phyloP scores from a whole-genome alignment of 2,797 vertebrate genomes.

The Coluber constrictor region DNA sequence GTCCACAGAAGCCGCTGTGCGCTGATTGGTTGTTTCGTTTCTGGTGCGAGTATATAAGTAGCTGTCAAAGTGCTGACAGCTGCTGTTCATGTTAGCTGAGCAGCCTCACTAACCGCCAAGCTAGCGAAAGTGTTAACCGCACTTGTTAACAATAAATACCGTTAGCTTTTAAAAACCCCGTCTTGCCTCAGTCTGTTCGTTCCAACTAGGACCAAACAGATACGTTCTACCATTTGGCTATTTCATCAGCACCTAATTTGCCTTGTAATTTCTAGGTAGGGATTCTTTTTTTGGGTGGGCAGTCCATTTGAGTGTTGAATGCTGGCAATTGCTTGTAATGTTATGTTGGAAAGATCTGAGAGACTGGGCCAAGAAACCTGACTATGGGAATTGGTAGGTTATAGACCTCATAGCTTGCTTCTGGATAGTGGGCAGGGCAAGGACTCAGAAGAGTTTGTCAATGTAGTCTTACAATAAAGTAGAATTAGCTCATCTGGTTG shows the following conservation, averaged over 20 bases:
- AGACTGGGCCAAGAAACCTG: not conserved
- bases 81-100: no score
- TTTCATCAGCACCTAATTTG: not conserved
- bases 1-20: no score
- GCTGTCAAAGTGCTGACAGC: no score
- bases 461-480: not conserved
- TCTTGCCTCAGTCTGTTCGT: no score
- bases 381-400: not conserved
- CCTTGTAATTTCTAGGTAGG: not conserved
- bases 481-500: not conserved
- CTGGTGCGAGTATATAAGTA: no score
- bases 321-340: not conserved
- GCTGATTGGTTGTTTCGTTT: no score
- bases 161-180: no score
- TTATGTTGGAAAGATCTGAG: not conserved
- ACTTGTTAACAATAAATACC: no score
- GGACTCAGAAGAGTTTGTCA: not conserved
- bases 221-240: not conserved
- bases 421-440: not conserved
- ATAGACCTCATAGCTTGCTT: not conserved
- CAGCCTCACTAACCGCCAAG: no score
- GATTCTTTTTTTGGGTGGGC: accelerated
- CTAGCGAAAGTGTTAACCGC: no score
- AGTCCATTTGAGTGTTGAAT: not conserved
- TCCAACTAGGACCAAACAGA: no score